Evolutionary conservation across 2,888 invertebrate species (phyloP).

Genomic region (Cheilosia variabilis): DNA sequence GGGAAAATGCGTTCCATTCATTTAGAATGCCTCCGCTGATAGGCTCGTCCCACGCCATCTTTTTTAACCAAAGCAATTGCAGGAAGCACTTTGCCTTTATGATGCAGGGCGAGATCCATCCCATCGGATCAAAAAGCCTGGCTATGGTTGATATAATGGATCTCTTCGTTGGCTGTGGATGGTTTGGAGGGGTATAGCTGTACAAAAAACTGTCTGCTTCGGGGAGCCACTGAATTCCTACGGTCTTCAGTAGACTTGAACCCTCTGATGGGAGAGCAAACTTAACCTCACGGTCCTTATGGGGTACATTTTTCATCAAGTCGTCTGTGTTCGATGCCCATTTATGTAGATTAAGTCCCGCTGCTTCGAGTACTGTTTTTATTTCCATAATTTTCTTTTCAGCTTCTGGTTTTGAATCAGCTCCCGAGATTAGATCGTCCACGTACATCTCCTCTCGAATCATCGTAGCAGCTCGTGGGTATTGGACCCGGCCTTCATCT

Average conservation of each 20-base stretch:
- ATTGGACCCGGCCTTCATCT: background rate
- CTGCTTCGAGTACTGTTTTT: background rate
- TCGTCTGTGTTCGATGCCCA: background rate
- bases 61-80: background rate
- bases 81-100: slow-evolving; percentile 4
- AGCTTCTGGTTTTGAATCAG: background rate
- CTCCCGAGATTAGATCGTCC: background rate
- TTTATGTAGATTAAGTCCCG: background rate
- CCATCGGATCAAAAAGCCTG: background rate
- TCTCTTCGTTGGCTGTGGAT: background rate
- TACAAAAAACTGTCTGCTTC: background rate
- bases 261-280: background rate
- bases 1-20: background rate
- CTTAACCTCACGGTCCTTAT: background rate
- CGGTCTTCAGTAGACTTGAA: slow-evolving; percentile 2
- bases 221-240: slow-evolving; percentile 22
- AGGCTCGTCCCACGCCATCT: slow-evolving; percentile 7
- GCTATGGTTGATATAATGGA: background rate
- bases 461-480: background rate
- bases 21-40: background rate
- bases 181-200: background rate
- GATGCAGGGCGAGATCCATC: background rate
- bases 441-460: background rate
- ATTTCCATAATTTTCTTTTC: background rate
- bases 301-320: background rate